A percentile compares a stretch with the other conserved stretches of the same genome.
Evolutionary conservation across 2,888 invertebrate species (phyloP).

Genomic region (Argyra leucocephala): DNA sequence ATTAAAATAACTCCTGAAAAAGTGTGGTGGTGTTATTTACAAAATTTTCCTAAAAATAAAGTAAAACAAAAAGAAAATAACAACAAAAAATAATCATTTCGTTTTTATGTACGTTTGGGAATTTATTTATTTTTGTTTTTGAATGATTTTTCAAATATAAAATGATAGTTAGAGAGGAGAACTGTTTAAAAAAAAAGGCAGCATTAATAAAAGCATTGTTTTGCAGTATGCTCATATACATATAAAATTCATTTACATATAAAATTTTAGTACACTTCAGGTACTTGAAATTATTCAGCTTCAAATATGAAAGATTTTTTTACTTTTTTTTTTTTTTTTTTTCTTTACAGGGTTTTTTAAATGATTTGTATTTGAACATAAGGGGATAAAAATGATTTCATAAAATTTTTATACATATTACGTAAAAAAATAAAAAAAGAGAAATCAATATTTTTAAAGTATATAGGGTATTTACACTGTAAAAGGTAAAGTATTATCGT

Average conservation of each 20-base stretch:
- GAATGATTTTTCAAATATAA: no score
- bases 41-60: neutral
- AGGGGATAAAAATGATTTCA: neutral
- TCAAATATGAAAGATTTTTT: neutral
- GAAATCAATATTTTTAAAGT: neutral
- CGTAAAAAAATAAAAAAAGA: neutral
- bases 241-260: neutral
- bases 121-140: no score
- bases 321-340: neutral
- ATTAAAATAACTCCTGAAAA: neutral
- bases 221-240: no score
- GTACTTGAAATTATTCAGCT: neutral
- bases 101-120: no score
- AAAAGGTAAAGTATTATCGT: no score
- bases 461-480: no score
- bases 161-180: no score
- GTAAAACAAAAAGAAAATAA: neutral
- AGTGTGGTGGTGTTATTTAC: neutral
- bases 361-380: neutral
- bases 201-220: no score
- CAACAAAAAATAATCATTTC: no score
- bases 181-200: no score
- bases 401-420: neutral
- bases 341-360: no score
- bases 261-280: neutral